Base-by-base conservation (phyloP, 2,113 vertebrate genomes). In the Etia nguti region DNA sequence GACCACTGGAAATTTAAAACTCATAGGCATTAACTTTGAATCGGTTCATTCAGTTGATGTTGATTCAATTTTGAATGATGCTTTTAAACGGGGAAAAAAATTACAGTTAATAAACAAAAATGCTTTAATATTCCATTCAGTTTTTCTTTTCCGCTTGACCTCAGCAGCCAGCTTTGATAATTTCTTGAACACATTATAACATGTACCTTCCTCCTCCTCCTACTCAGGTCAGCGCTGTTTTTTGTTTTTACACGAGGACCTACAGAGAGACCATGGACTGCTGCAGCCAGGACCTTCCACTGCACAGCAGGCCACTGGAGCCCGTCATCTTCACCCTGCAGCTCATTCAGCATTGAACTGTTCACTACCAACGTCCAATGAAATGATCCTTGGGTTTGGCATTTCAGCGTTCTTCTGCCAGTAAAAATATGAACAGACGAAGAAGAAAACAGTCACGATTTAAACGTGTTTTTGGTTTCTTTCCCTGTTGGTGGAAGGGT, bases 261-360 rank as follows among this genome's bases (percentile, higher is more conserved):
- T 59, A 20, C 55, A 68, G 22, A 50, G 55, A 29, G 65, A 82
- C 56, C 9, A 56, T 15, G 22, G 60, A 15, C 41, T 56, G 57
- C 85, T 84, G 70, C 87, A 52, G 70, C 57, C 5, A 2, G 48
- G n/a, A 31, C 60, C n/a, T 59, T 50, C 84, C 46, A 8, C 34
- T 70, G 18, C 54, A 55, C 38, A 38, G 60, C 88, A 55, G 82
- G 38, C 16, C 38, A 15, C 43, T 18, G 46, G 82, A 84, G 20
- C 36, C 43, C 18, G 41, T 82, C 85, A 38, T 88, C 85, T 41
- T 89, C 81, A 90, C 36, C 73, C 80, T 82, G 77, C 87, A 85
- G 79, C 81, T 81, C 77, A 77, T 46, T 41, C 82, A 85, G 70
- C 82, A 86, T 31, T 15, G 24, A 81, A 84, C 57, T 83, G 38